phyloP scores from a whole-genome alignment of 2,797 vertebrate genomes.

The Aselliscus stoliczkanus region DNA sequence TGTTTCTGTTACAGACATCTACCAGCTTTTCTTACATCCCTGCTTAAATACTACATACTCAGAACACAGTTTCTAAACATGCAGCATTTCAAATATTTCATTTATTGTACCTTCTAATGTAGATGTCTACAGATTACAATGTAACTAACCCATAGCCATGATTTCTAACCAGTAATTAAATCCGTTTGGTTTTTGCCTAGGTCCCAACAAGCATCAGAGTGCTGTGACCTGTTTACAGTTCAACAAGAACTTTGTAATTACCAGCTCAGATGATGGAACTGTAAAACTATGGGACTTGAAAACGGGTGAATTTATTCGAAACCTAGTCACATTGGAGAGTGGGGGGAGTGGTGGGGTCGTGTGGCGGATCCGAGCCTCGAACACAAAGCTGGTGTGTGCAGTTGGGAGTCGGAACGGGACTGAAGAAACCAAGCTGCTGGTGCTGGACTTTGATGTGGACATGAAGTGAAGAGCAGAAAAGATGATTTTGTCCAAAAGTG shows the following conservation, averaged over 20 bases:
- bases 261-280: slow-evolving; percentile 99
- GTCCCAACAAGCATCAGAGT: slow-evolving; percentile 99
- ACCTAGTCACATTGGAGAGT: slow-evolving; percentile 99
- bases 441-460: slow-evolving; percentile 99
- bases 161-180: slow-evolving; percentile 64
- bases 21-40: slow-evolving; percentile 34
- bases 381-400: slow-evolving; percentile 99
- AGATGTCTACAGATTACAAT: neutral
- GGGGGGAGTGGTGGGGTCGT: slow-evolving; percentile 98
- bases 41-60: slow-evolving; percentile 28
- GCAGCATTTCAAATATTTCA: neutral
- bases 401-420: slow-evolving; percentile 99
- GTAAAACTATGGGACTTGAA: slow-evolving; percentile 99
- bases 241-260: slow-evolving; percentile 99
- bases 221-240: slow-evolving; percentile 99
- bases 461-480: slow-evolving; percentile 92
- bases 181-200: slow-evolving; percentile 80
- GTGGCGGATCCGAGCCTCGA: slow-evolving; percentile 98
- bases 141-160: neutral
- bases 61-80: slow-evolving; percentile 32
- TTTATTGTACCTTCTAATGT: neutral
- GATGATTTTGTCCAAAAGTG: slow-evolving; percentile 82
- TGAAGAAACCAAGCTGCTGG: slow-evolving; percentile 99
- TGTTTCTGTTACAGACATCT: slow-evolving; percentile 32
- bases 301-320: slow-evolving; percentile 99